Base-by-base conservation (phyloP, 2,888 invertebrate species). In the Drosophila austrosaltans region DNA sequence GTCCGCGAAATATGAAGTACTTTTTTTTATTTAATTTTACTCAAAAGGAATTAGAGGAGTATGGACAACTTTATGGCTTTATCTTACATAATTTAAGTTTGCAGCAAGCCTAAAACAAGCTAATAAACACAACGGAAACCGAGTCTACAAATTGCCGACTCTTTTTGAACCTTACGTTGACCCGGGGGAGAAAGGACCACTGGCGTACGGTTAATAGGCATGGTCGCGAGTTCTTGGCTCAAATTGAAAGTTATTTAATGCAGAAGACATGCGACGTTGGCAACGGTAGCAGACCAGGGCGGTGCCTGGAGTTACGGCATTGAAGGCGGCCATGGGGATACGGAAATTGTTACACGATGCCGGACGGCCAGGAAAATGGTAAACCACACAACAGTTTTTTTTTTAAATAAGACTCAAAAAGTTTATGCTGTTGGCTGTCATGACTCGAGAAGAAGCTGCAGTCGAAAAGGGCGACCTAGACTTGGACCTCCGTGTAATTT, bases 221-320 rank as follows among this genome's bases (percentile, higher is more conserved):
- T 53, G 63, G 70, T 68, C 86, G 83, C 75, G 88, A 66, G 70
- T 76, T 69, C 87, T 84, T 70, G 75, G 77, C 77, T 88, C 79
- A 87, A 87, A 87, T 87, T 89, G 83, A 88, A 87, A 89, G 89
- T 89, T 87, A 87, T 88, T 87, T 77, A 79, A 79, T 72, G 79
- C 78, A 69, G 72, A 62, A 67, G 68, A 63, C 64, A 67, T 57
- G 48, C 54, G 66, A 44, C 61, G 61, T 10, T 22, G 22, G 10
- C 25, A 48, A 48, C 48, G 25, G 48, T 48, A 3, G 48, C 48
- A 48, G 25, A 53, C 58, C 10, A 62, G 16, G 22, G 57, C 12
- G 40, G 32, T 10, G 53, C 7, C 53, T 30, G 42, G 32, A 63
- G 32, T 42, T 42, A 39, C 40, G 65, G 64, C 48, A 16, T 16